phyloP scores from a whole-genome alignment of 2,888 invertebrate genomes.

The Icerya purchasi region DNA sequence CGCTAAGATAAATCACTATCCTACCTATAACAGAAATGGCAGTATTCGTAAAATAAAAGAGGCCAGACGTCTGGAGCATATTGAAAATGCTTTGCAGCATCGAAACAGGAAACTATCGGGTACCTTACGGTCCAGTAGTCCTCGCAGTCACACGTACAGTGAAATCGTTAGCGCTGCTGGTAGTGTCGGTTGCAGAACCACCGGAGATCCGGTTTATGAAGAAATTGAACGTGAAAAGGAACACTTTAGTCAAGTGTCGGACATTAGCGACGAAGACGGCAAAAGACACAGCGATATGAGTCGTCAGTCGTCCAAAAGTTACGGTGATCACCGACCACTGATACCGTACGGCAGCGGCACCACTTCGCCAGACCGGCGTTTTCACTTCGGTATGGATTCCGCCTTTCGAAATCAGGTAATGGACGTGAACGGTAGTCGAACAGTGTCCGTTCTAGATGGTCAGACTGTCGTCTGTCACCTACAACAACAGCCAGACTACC shows the following conservation, averaged over 20 bases:
- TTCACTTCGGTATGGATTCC: slow-evolving; percentile 23
- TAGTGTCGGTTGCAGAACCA: slow-evolving; percentile 20
- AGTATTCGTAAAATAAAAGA: slow-evolving; percentile 6
- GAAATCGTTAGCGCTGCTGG: slow-evolving; percentile 32
- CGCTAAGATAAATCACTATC: slow-evolving; percentile 3
- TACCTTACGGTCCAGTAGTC: slow-evolving; percentile 27
- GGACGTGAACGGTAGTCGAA: slow-evolving; percentile 27
- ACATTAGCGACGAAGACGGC: slow-evolving; percentile 55
- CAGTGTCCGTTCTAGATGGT: slow-evolving; percentile 60
- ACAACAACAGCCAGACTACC: slow-evolving; percentile 39
- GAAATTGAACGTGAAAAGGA: slow-evolving; percentile 36
- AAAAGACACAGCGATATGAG: slow-evolving; percentile 50
- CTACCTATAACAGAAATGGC: slow-evolving; percentile 9
- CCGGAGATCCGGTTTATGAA: slow-evolving; percentile 51
- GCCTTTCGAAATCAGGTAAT: slow-evolving; percentile 30
- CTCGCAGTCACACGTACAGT: slow-evolving; percentile 54
- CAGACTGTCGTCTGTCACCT: slow-evolving; percentile 70
- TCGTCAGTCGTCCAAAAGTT: slow-evolving; percentile 46
- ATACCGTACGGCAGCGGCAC: slow-evolving; percentile 38
- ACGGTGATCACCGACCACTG: slow-evolving; percentile 58
- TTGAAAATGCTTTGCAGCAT: slow-evolving; percentile 8
- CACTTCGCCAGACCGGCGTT: slow-evolving; percentile 20
- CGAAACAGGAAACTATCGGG: slow-evolving; percentile 7
- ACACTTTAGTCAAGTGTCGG: slow-evolving; percentile 23
- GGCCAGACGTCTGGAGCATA: slow-evolving; percentile 4